A percentile compares a stretch with the other conserved stretches of the same genome.
Conservation (phyloP, 2,113 vertebrate species). For the Apodemus speciosus region DNA sequence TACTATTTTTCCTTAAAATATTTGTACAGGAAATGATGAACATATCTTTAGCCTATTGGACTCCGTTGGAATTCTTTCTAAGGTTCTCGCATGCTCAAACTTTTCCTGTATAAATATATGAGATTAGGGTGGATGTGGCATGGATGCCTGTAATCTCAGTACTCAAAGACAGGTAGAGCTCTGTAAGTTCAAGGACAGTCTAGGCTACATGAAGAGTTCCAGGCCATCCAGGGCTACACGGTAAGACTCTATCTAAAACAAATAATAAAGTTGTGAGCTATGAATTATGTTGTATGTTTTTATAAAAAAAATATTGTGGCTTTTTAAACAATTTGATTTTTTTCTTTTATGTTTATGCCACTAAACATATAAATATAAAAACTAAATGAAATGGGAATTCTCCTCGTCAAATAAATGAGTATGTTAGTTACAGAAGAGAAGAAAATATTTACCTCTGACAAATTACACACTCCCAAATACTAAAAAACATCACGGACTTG, state of each 20-base stretch:
- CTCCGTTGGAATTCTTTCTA: background rate
- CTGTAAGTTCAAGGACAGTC: background rate
- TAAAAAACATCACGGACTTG: background rate
- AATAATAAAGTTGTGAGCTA: background rate
- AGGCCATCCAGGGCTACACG: background rate
- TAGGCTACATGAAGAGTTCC: background rate
- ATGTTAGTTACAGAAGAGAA: background rate
- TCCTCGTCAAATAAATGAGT: conserved; percentile 35
- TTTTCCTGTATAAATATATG: background rate
- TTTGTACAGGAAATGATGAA: background rate
- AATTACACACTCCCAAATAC: background rate
- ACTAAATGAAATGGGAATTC: conserved; percentile 23
- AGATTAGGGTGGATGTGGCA: background rate
- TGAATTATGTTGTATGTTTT: background rate
- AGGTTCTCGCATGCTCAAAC: background rate
- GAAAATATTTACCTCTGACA: conserved; percentile 29
- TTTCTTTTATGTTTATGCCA: background rate
- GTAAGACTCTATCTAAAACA: background rate
- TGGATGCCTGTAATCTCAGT: background rate
- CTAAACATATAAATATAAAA: background rate
- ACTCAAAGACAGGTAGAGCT: background rate
- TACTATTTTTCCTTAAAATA: background rate
- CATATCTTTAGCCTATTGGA: background rate
- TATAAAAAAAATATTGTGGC: background rate
- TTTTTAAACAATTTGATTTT: background rate